A percentile compares a stretch with the other conserved stretches of the same genome.
Evolutionary conservation across 2,888 invertebrate genomes (phyloP).

Genomic region (Thereva unica): DNA sequence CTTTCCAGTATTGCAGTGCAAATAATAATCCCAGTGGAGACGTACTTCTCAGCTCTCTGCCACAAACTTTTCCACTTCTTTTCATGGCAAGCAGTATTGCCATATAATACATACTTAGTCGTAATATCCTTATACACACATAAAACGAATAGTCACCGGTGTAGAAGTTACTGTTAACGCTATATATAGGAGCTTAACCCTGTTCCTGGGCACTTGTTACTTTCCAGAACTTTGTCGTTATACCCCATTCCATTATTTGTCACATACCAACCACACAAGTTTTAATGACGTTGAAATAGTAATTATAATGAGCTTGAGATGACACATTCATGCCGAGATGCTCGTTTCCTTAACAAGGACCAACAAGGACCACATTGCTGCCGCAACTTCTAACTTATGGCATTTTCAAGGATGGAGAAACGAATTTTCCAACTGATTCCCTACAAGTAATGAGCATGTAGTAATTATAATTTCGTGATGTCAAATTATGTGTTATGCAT

Average conservation of each 20-base stretch:
- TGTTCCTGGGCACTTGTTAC: constrained; percentile 13
- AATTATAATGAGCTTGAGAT: constrained; percentile 41
- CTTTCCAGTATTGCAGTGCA: too few relatives aligned
- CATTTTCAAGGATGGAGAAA: constrained; percentile 37
- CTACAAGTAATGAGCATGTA: constrained; percentile 47
- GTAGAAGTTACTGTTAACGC: too few relatives aligned
- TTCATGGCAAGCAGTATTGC: too few relatives aligned
- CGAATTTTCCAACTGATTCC: constrained; percentile 38
- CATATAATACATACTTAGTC: too few relatives aligned
- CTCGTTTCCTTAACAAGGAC: constrained; percentile 35
- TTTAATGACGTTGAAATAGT: constrained; percentile 41
- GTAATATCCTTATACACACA: too few relatives aligned
- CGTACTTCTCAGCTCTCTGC: too few relatives aligned
- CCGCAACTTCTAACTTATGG: constrained; percentile 8
- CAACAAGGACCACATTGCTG: not conserved
- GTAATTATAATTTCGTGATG: constrained; percentile 47
- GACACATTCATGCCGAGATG: constrained; percentile 38
- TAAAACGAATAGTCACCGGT: too few relatives aligned
- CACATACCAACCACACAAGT: constrained; percentile 32
- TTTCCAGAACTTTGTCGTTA: constrained; percentile 24
- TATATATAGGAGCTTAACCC: not conserved
- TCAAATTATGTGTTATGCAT: not conserved
- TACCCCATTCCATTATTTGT: constrained; percentile 22
- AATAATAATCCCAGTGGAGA: too few relatives aligned
- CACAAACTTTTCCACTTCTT: too few relatives aligned